These are phyloP conservation scores for Lagocephalus sceleratus DNA, from an alignment of 2,797 vertebrate genomes.

Conservation along the genomic window DNA sequence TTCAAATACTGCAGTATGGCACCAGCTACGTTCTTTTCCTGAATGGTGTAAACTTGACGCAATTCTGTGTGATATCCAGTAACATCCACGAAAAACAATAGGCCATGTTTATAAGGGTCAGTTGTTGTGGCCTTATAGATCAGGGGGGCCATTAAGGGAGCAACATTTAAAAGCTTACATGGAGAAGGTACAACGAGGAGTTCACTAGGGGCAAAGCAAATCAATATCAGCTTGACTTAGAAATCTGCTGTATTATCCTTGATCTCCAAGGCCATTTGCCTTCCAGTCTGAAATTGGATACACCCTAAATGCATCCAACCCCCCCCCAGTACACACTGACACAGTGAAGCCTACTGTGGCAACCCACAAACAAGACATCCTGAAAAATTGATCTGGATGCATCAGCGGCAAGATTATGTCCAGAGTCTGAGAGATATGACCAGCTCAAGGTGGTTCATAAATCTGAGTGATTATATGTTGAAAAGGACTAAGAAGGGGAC, in stretches of 20 bases:
- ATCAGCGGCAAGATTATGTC: constrained; percentile 60
- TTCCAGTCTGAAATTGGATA: constrained; percentile 72
- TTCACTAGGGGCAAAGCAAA: constrained; percentile 59
- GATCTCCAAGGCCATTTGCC: constrained; percentile 74
- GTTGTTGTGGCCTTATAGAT: constrained; percentile 39
- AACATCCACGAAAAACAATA: constrained; percentile 35
- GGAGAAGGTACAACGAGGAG: constrained; percentile 50
- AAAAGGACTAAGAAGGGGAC: constrained; percentile 24
- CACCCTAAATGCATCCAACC: constrained; percentile 36
- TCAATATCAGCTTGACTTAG: constrained; percentile 68
- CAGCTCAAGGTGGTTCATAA: constrained; percentile 63
- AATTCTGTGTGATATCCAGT: constrained; percentile 3
- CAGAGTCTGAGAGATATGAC: constrained; percentile 53
- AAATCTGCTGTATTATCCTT: constrained; percentile 75
- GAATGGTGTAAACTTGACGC: not conserved
- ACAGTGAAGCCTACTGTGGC: constrained; percentile 6
- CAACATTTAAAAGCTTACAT: constrained; percentile 68
- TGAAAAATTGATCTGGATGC: constrained; percentile 69
- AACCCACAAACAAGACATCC: constrained; percentile 68
- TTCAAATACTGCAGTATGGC: constrained; percentile 8
- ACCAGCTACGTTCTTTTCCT: not conserved
- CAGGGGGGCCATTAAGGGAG: constrained; percentile 37
- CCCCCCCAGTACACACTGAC: not conserved
- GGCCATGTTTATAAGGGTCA: constrained; percentile 44
- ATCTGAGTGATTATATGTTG: constrained; percentile 39